Evolutionary conservation across 2,888 invertebrate genomes (phyloP), one percentile per base, ranked within the genome.

Genomic region (Pasiphila rectangulata): DNA sequence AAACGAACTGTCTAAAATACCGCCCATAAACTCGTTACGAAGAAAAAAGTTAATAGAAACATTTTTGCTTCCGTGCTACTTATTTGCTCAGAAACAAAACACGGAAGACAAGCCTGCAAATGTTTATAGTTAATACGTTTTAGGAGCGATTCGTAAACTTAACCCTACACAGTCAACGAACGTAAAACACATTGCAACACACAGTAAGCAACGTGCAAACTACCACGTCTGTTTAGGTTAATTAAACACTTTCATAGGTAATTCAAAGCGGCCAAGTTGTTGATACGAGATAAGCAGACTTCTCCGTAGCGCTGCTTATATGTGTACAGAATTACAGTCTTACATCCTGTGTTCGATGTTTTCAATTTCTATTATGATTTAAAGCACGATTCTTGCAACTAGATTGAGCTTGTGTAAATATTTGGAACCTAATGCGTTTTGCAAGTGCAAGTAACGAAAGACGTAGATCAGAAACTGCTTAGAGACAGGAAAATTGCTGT

Each of bases 301-400:
- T 41, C 29, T 42, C 21, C 32, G 16, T 34, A 42, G 34, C n/a
- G 27, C 20, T 21, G 24, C 16, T 27, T 7, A 20, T 17, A 5
- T 15, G 5, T 27, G 37, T 7, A 32, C 16, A 34, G 32, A 43
- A 19, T 30, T n/a, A n/a, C n/a, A 7, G 20, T 10, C 6, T 24
- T 12, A 37, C 34, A 45, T 45, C 50, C 45, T 50, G 50, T 49
- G 47, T 48, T n/a, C 10, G 15, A 16, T 39, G 23, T 40, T 27
- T 38, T 29, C 41, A 21, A 40, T 44, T 37, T 10, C 45, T 50
- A 46, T 46, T 50, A 50, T 50, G 50, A 41, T 45, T 50, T 9
- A 38, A 34, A 34, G 21, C 50, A 50, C 50, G 50, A 17, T 25
- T 44, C 45, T 19, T 45, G 38, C 23, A 37, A 32, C 40, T 23